A percentile compares a stretch with the other conserved stretches of the same genome.
phyloP scores from a whole-genome alignment of 1,140 invertebrate species.

The Spodoptera frugiperda region DNA sequence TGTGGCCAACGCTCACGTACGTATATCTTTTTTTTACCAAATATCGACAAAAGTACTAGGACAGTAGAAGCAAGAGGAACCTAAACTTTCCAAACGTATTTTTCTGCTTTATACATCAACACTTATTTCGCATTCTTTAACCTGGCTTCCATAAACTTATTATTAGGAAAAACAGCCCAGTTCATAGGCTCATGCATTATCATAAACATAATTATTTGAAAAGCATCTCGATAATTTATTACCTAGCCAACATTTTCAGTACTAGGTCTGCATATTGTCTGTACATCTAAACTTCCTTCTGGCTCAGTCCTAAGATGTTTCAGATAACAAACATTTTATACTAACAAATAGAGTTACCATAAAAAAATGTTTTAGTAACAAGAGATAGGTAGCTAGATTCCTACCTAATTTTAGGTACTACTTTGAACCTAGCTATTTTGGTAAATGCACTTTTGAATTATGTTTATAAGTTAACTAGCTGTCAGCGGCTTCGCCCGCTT shows the following conservation, averaged over 20 bases:
- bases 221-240: slow-evolving; percentile 30
- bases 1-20: too few relatives aligned
- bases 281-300: slow-evolving; percentile 43
- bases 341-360: neutral
- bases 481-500: too few relatives aligned
- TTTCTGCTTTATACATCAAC: too few relatives aligned
- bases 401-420: neutral
- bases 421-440: neutral
- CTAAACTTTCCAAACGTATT: neutral
- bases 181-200: slow-evolving; percentile 26
- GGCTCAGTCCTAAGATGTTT: slow-evolving; percentile 19
- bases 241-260: slow-evolving; percentile 13
- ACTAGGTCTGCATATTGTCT: slow-evolving; percentile 38
- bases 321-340: slow-evolving; percentile 17
- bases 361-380: slow-evolving; percentile 4
- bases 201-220: slow-evolving; percentile 27
- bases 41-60: neutral
- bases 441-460: too few relatives aligned
- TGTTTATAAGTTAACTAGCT: too few relatives aligned
- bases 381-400: neutral
- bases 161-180: neutral
- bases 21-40: too few relatives aligned
- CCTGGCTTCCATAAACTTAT: neutral
- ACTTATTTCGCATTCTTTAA: too few relatives aligned
- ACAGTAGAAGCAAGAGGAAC: neutral